Base-by-base conservation (phyloP, 2,888 invertebrate genomes). In the Desoria tigrina region DNA sequence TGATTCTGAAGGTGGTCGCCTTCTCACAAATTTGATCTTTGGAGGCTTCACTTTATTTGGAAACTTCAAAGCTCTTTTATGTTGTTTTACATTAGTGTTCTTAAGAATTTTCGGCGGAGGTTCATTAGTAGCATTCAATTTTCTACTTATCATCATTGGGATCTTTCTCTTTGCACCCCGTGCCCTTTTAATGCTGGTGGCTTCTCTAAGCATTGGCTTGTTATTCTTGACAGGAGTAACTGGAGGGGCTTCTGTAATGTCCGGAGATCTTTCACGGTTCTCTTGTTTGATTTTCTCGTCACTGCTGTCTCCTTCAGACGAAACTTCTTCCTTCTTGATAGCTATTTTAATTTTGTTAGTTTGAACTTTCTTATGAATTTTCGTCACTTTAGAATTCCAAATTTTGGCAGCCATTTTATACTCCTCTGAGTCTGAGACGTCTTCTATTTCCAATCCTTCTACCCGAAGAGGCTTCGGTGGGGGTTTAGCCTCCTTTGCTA, bases 101-200 rank as follows among this genome's bases (percentile, higher is more conserved):
- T 32, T 27, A 6, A 14, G 11, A 6, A 55, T 14, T 32, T 32
- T 55, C 9, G 27, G 4, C 9, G 51, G 51, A 9, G 51, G 51
- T 24, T 23, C 51, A 18, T 9, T 14, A 7, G 6, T 16, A 7
- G 18, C 23, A 55, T n/a, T 27, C 18, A 21, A 16, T 18, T 23
- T 23, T 23, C 27, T 23, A 1, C 18, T 37, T 21, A 14, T 2
- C 26, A 37, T 16, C 3, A 26, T 23, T 21, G 56, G 49, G 1
- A 61, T 50, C 64, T 66, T 68, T 28, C 71, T 26, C 50, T 71
- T 71, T 3, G 65, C 59, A 18, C 68, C 61, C 24, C 66, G 28
- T 1, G 56, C 32, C 16, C 49, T 37, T 49, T 37, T 62, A 2
- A n/a, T 55, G n/a, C 3, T 32, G 2, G 26, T n/a, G n/a, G 24